These are phyloP conservation scores for Pachycephus smyrnensis DNA, from an alignment of 2,888 invertebrate genomes.

Conservation along the genomic window DNA sequence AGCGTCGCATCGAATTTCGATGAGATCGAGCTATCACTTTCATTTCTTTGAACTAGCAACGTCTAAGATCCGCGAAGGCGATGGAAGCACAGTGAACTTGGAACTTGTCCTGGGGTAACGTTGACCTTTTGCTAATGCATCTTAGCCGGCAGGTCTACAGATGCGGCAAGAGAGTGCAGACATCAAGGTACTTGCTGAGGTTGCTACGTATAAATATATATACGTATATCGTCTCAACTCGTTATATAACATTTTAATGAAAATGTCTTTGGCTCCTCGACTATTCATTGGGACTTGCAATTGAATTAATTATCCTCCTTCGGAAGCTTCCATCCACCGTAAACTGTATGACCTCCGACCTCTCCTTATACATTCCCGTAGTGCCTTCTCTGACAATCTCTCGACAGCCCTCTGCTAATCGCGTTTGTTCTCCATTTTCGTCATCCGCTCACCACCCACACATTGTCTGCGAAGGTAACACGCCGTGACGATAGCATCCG, in stretches of 20 bases:
- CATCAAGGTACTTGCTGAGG: not conserved
- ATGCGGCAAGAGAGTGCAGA: slow-evolving; percentile 10
- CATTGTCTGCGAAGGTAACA: slow-evolving; percentile 38
- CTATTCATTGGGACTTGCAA: not conserved
- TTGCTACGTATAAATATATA: not conserved
- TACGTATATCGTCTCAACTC: not conserved
- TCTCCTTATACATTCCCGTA: not conserved
- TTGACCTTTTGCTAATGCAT: not conserved
- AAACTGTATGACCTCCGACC: not conserved
- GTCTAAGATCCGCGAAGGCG: no score
- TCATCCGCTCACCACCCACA: slow-evolving; percentile 11
- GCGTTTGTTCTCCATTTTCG: slow-evolving; percentile 27
- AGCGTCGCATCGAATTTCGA: not conserved
- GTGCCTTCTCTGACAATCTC: slow-evolving; percentile 7
- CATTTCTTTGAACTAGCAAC: not conserved
- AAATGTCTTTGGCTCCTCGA: not conserved
- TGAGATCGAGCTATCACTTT: not conserved
- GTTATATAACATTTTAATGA: not conserved
- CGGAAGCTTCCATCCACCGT: not conserved
- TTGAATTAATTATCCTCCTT: not conserved
- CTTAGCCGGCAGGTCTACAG: not conserved
- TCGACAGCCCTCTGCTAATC: slow-evolving; percentile 29
- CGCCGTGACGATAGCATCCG: slow-evolving; percentile 42
- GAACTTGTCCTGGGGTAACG: not conserved
- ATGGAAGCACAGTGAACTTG: not conserved